phyloP scores from a whole-genome alignment of 1,140 invertebrate genomes.

The Lithobius niger region DNA sequence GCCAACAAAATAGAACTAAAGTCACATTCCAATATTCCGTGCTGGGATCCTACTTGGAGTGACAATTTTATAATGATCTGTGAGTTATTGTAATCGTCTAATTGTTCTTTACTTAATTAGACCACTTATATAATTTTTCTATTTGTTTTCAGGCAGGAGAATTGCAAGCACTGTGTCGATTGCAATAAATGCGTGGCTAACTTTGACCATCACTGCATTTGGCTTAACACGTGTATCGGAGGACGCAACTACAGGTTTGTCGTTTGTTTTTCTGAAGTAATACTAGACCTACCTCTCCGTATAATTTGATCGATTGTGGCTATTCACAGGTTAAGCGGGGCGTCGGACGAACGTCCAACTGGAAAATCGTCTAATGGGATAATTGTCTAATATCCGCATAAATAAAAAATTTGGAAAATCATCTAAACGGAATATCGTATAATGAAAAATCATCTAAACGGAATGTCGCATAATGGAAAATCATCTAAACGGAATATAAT shows the following conservation, averaged over 20 bases:
- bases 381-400: not conserved
- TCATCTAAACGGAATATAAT: too few species aligned
- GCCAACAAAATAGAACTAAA: too few species aligned
- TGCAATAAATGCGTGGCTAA: constrained; percentile 92
- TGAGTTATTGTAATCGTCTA: not conserved
- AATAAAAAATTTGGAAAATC: not conserved
- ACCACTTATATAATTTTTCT: too few species aligned
- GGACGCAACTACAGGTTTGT: constrained; percentile 57
- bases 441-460: too few species aligned
- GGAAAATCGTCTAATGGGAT: not conserved
- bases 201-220: constrained; percentile 93
- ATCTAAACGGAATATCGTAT: not conserved
- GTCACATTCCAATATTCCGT: too few species aligned
- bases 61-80: not conserved
- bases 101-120: too few species aligned
- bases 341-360: not conserved
- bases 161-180: constrained; percentile 81
- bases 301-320: too few species aligned
- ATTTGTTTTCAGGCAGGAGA: constrained; percentile 26
- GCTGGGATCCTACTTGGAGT: not conserved
- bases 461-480: too few species aligned
- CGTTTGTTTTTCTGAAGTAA: not conserved
- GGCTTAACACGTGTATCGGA: constrained; percentile 94
- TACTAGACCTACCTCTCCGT: too few species aligned
- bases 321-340: too few species aligned